Percentiles rank a stretch among this genome's conserved stretches.
phyloP scores from a whole-genome alignment of 2,888 invertebrate species.

The Stenodera caucasica region DNA sequence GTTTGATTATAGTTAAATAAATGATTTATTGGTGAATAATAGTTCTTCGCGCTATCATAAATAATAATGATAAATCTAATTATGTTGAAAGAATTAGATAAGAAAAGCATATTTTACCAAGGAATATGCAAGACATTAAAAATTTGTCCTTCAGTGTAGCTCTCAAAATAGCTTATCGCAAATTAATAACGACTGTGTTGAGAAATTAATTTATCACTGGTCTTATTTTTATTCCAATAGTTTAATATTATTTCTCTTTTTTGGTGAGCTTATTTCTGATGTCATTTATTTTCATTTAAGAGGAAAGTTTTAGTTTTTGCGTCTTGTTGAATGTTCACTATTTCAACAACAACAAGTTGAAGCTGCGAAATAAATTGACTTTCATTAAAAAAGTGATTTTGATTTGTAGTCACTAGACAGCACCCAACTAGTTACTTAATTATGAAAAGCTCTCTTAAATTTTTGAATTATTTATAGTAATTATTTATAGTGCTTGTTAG shows the following conservation, averaged over 20 bases:
- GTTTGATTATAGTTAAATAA: not conserved
- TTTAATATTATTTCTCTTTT: not conserved
- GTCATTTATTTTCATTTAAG: not conserved
- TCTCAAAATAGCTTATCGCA: no score
- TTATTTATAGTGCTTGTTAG: no score
- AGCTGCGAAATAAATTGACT: not conserved
- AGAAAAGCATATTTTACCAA: no score
- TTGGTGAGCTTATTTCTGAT: not conserved
- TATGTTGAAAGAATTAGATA: not conserved
- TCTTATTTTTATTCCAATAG: not conserved
- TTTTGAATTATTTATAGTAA: no score
- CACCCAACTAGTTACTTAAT: no score
- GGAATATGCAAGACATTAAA: no score
- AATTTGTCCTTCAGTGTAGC: no score
- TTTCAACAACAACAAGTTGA: not conserved
- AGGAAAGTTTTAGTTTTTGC: not conserved
- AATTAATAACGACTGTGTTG: not conserved
- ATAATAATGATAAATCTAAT: not conserved
- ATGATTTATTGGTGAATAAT: not conserved
- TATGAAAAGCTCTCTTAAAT: no score
- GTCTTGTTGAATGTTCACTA: no score
- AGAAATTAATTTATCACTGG: not conserved
- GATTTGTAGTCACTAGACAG: not conserved
- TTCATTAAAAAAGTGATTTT: not conserved
- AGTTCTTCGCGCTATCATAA: not conserved